Conservation (phyloP, 2,113 vertebrate genomes). For the Steatornis caripensis region DNA sequence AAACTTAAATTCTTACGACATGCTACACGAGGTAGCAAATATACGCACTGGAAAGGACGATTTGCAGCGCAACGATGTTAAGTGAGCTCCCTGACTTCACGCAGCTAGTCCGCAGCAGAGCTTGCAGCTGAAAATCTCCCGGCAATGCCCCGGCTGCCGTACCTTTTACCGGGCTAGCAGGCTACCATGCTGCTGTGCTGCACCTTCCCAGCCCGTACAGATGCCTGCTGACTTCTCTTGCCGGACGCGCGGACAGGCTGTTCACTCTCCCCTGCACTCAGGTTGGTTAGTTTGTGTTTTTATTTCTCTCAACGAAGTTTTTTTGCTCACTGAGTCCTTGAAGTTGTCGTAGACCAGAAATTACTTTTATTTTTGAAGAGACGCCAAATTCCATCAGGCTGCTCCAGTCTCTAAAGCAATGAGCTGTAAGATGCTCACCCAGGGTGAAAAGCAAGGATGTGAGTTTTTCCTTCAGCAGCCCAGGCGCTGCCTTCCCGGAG, state of each 20-base stretch:
- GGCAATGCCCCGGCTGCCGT: not conserved
- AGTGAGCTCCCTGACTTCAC: not conserved
- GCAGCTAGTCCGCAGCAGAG: not conserved
- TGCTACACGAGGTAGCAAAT: not conserved
- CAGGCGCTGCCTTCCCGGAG: not conserved
- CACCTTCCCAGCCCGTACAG: rapidly evolving
- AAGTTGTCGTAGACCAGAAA: not conserved
- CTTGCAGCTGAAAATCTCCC: not conserved
- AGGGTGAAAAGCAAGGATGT: not conserved
- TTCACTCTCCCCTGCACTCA: not conserved
- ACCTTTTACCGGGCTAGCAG: not conserved
- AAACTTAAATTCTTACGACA: not conserved
- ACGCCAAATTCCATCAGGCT: not conserved
- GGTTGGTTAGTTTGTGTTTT: not conserved
- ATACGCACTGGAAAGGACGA: not conserved
- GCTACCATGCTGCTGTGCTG: not conserved
- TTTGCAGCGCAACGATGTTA: rapidly evolving
- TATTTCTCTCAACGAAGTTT: not conserved
- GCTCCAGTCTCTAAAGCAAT: not conserved
- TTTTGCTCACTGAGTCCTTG: not conserved
- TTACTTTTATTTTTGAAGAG: not conserved
- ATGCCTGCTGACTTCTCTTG: not conserved
- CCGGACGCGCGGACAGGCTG: not conserved
- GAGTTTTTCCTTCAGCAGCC: not conserved
- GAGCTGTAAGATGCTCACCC: not conserved